A percentile compares a stretch with the other conserved stretches of the same genome.
These are phyloP conservation scores for Eulithis testata DNA, from an alignment of 2,888 invertebrate genomes.

Conservation along the genomic window DNA sequence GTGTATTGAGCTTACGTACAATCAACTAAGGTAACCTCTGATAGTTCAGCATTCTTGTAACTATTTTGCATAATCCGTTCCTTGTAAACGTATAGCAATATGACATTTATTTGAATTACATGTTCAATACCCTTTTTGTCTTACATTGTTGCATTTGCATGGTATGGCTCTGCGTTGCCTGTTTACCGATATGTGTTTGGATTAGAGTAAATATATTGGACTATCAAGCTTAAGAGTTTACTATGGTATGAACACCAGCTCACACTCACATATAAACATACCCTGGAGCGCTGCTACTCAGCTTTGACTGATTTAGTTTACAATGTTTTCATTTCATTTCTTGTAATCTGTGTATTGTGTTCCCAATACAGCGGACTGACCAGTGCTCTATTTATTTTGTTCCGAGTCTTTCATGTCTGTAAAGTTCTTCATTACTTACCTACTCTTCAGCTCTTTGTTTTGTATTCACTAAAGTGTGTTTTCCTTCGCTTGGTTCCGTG, in stretches of 20 bases:
- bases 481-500: not conserved
- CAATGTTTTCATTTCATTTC: too few relatives aligned
- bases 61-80: constrained; percentile 17
- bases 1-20: not conserved
- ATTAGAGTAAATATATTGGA: constrained; percentile 4
- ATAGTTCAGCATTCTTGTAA: constrained; percentile 13
- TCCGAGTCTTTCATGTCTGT: too few relatives aligned
- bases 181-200: constrained; percentile 6
- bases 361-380: too few relatives aligned
- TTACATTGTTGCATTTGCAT: constrained; percentile 18
- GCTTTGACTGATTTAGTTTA: too few relatives aligned
- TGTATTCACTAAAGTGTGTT: too few relatives aligned
- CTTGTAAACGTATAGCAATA: constrained; percentile 1
- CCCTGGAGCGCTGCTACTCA: too few relatives aligned
- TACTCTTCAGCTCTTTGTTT: too few relatives aligned
- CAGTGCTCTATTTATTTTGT: too few relatives aligned
- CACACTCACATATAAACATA: not conserved
- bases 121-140: constrained; percentile 11
- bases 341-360: too few relatives aligned
- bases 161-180: not conserved
- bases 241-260: constrained; percentile 2
- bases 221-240: not conserved
- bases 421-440: too few relatives aligned
- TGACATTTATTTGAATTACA: constrained; percentile 2
- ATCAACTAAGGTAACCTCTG: constrained; percentile 3